Evolutionary conservation across 92 coral and sea anemone species (phyloP).

Genomic region (Plumapathes pennacea): DNA sequence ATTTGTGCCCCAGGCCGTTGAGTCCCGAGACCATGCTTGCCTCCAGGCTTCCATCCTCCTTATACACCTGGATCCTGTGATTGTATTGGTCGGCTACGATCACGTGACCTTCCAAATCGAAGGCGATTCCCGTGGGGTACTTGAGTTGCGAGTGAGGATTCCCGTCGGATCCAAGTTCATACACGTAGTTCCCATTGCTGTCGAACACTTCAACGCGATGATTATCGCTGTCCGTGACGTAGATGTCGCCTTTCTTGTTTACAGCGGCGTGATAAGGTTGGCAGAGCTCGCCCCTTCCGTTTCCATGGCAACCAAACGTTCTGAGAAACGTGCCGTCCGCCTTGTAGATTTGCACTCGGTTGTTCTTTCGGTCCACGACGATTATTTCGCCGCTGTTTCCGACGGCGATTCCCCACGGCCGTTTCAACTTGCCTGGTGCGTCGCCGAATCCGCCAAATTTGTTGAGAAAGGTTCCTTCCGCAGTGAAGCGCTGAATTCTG

Average conservation of each 20-base stretch:
- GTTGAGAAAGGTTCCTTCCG: constrained; percentile 74
- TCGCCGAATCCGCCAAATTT: constrained; percentile 90
- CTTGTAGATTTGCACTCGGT: constrained; percentile 74
- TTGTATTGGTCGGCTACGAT: constrained; percentile 95
- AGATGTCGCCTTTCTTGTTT: constrained; percentile 68
- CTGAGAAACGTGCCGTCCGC: constrained; percentile 69
- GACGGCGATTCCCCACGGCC: constrained; percentile 96
- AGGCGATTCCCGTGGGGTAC: constrained; percentile 96
- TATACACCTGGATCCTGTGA: constrained; percentile 85
- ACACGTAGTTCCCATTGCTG: constrained; percentile 65
- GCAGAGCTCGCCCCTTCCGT: constrained; percentile 59
- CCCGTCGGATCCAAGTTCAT: constrained; percentile 64
- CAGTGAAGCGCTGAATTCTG: constrained; percentile 86
- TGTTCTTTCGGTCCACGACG: constrained; percentile 85
- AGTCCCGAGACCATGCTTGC: constrained; percentile 70
- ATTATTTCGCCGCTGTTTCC: constrained; percentile 66
- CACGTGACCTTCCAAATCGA: constrained; percentile 87
- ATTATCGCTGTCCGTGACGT: constrained; percentile 91
- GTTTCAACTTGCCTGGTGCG: constrained; percentile 64
- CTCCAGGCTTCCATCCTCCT: constrained; percentile 56
- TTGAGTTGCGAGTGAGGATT: constrained; percentile 59
- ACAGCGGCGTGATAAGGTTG: constrained; percentile 89
- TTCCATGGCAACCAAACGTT: constrained; percentile 82
- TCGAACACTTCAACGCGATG: constrained; percentile 93
- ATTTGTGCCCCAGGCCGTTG: constrained; percentile 66